A percentile compares a stretch with the other conserved stretches of the same genome.
phyloP scores from a whole-genome alignment of 2,113 vertebrate genomes.

The Corapipo altera region DNA sequence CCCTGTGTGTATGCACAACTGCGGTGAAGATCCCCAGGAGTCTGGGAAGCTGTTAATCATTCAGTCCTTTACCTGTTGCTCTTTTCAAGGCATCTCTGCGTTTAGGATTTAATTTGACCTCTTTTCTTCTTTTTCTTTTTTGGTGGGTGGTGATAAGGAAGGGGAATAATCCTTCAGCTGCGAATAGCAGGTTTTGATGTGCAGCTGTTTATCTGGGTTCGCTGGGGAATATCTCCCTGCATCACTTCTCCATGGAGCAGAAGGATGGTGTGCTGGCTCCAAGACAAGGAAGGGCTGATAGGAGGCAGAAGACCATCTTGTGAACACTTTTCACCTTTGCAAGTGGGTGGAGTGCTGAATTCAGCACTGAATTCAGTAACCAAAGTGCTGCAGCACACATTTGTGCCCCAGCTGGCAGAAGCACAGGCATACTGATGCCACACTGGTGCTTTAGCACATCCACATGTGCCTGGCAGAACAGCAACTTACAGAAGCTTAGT shows the following conservation, averaged over 20 bases:
- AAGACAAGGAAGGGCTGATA: background rate
- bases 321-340: background rate
- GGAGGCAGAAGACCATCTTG: background rate
- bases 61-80: background rate
- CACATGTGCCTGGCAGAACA: background rate
- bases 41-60: background rate
- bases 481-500: background rate
- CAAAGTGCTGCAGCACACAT: background rate
- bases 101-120: background rate
- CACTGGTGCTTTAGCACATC: background rate
- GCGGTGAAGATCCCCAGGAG: background rate
- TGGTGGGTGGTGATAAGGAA: background rate
- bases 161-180: background rate
- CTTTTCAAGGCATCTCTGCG: background rate
- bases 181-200: background rate
- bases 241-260: background rate
- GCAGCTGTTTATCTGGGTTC: background rate
- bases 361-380: background rate
- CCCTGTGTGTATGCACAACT: accelerated
- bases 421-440: background rate
- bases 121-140: background rate
- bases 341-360: background rate
- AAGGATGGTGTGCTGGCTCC: background rate
- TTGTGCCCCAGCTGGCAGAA: background rate
- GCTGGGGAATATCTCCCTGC: background rate